phyloP scores from a whole-genome alignment of 1,140 invertebrate species.

The Procambarus virginalis region DNA sequence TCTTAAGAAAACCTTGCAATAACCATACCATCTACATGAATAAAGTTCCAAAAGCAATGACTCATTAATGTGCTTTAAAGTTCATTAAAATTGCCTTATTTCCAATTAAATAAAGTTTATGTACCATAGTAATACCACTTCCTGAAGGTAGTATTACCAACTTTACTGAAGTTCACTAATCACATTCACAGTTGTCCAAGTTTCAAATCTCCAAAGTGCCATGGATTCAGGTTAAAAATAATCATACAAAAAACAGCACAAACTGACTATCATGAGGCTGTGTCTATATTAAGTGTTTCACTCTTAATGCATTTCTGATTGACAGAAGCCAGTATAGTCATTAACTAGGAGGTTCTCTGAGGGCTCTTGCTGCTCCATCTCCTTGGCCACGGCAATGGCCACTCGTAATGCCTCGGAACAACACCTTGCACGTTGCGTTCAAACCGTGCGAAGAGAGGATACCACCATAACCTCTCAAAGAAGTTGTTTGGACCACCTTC shows the following conservation, averaged over 20 bases:
- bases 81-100: too few species aligned
- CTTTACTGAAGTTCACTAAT: neutral
- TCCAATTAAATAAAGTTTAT: neutral
- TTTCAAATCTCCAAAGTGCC: neutral
- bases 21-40: too few species aligned
- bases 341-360: conserved; percentile 70
- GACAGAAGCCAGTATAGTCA: neutral
- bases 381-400: conserved; percentile 81
- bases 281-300: conserved; percentile 28
- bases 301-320: conserved; percentile 43
- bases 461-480: conserved; percentile 89
- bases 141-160: neutral
- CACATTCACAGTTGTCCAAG: conserved; percentile 1
- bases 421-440: conserved; percentile 86
- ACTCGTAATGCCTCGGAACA: conserved; percentile 87
- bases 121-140: neutral
- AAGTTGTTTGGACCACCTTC: conserved; percentile 81
- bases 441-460: conserved; percentile 86
- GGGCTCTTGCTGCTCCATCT: conserved; percentile 69
- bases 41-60: too few species aligned
- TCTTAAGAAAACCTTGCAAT: too few species aligned
- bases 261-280: neutral
- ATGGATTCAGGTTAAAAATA: neutral
- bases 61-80: too few species aligned
- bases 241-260: conserved; percentile 11